Conservation (phyloP, 2,113 vertebrate genomes). For the Dolichallabes microphthalmus region DNA sequence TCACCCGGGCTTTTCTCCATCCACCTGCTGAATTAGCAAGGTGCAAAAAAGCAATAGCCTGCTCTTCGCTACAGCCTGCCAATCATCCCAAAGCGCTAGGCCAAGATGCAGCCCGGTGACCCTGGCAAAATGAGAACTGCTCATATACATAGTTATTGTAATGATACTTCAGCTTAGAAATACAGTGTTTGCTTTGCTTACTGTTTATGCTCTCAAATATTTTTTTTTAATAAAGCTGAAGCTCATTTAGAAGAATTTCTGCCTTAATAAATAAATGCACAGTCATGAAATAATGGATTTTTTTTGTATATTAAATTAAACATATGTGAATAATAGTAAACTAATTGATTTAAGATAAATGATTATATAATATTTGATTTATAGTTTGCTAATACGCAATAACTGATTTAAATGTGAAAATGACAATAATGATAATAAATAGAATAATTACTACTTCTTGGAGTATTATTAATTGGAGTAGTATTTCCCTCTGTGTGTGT, state of each 20-base stretch:
- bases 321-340: background rate
- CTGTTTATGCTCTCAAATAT: background rate
- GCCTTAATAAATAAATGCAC: background rate
- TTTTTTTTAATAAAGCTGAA: background rate
- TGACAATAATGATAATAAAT: background rate
- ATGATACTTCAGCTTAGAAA: slow-evolving; percentile 8
- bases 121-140: slow-evolving; percentile 27
- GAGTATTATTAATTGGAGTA: background rate
- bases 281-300: background rate
- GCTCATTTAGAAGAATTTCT: background rate
- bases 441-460: background rate
- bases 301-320: background rate
- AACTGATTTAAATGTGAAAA: background rate
- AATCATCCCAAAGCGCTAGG: slow-evolving; percentile 32
- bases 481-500: background rate
- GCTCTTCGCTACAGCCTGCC: slow-evolving; percentile 48
- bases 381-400: background rate
- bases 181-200: slow-evolving; percentile 20
- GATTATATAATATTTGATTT: background rate
- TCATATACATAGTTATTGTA: slow-evolving; percentile 33
- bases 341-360: background rate
- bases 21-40: slow-evolving; percentile 58
- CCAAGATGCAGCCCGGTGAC: slow-evolving; percentile 7
- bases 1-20: slow-evolving; percentile 49
- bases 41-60: slow-evolving; percentile 54